Evolutionary conservation across 2,888 invertebrate species (phyloP).

Genomic region (Apomyelois bistriatella): DNA sequence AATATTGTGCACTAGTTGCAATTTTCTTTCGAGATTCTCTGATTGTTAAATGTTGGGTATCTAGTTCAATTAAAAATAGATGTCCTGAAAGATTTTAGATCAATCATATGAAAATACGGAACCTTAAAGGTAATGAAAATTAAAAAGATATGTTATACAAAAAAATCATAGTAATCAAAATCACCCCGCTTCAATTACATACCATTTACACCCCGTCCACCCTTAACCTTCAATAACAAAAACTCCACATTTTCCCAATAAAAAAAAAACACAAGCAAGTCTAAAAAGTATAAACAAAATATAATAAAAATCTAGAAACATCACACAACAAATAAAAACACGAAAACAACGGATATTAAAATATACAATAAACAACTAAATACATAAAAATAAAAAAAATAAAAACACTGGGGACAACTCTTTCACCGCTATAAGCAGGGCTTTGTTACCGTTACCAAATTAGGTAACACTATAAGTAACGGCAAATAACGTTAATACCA

Average conservation of each 20-base stretch:
- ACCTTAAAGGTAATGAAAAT: too few relatives aligned
- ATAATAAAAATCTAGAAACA: conserved; percentile 7
- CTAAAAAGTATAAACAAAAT: neutral
- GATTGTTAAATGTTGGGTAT: too few relatives aligned
- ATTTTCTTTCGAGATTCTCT: too few relatives aligned
- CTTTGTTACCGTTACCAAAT: too few relatives aligned
- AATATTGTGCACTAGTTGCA: too few relatives aligned
- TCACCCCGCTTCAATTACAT: neutral
- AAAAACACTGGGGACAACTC: neutral
- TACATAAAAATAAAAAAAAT: neutral
- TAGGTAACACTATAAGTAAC: too few relatives aligned
- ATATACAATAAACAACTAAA: conserved; percentile 6
- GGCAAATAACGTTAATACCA: too few relatives aligned
- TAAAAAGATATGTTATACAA: too few relatives aligned
- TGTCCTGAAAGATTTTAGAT: too few relatives aligned
- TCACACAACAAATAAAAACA: conserved; percentile 12
- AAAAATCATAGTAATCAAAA: too few relatives aligned
- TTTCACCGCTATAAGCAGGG: neutral
- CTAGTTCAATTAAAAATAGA: too few relatives aligned
- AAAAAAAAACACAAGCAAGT: neutral
- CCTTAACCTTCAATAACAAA: neutral
- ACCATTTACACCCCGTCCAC: neutral
- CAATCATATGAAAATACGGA: too few relatives aligned
- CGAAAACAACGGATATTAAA: conserved; percentile 22
- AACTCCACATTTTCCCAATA: neutral